Conservation (phyloP, 2,888 invertebrate species). For the Argyra leucocephala region DNA sequence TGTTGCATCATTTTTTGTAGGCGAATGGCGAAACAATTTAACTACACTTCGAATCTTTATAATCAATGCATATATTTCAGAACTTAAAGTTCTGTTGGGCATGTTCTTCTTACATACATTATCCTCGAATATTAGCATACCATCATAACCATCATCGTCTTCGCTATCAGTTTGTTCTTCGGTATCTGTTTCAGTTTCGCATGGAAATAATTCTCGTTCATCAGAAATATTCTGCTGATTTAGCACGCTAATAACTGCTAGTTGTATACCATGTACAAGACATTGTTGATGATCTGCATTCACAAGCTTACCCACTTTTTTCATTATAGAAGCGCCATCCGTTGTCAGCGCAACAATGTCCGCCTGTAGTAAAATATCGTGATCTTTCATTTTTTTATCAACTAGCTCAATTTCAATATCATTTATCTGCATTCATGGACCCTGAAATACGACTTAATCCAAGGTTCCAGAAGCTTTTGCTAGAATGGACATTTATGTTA, state of each 20-base stretch:
- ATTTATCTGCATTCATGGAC: conserved; percentile 12
- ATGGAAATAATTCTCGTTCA: too few species aligned
- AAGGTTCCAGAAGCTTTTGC: conserved; percentile 13
- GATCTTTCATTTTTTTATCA: conserved; percentile 7
- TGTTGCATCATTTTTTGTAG: conserved; percentile 16
- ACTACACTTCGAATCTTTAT: conserved; percentile 12
- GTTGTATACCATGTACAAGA: too few species aligned
- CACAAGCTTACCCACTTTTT: conserved; percentile 1
- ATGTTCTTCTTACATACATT: conserved; percentile 1
- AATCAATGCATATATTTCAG: conserved; percentile 7
- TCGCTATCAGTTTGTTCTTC: too few species aligned
- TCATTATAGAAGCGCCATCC: conserved; percentile 8
- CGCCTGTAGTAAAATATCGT: background rate
- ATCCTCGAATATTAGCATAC: too few species aligned
- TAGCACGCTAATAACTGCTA: too few species aligned
- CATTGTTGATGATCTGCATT: too few species aligned
- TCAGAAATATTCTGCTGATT: too few species aligned
- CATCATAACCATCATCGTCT: too few species aligned
- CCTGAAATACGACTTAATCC: conserved; percentile 11
- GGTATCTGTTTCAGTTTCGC: too few species aligned
- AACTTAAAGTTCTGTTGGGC: conserved; percentile 8
- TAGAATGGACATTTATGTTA: too few species aligned
- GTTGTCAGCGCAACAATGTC: conserved; percentile 7
- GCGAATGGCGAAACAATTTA: conserved; percentile 10
- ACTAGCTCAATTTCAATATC: conserved; percentile 1